Conservation (phyloP, 2,797 vertebrate genomes). For the Diplodus sargus region DNA sequence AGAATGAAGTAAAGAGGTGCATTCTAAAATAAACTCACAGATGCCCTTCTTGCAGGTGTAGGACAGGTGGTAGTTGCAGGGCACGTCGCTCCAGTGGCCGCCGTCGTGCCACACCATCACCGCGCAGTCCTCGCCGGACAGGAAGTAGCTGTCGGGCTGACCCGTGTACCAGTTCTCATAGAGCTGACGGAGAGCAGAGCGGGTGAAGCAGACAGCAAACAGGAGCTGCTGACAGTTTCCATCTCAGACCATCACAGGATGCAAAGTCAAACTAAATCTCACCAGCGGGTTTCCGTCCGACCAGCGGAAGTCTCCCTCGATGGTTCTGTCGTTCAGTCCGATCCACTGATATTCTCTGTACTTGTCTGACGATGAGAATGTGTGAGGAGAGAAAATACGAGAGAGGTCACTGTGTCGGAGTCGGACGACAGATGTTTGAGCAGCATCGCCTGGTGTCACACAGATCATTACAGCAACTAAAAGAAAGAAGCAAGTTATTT, state of each 20-base stretch:
- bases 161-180: conserved; percentile 94
- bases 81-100: conserved; percentile 95
- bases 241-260: too few species aligned
- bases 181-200: conserved; percentile 80
- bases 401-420: background rate
- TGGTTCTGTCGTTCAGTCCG: conserved; percentile 94
- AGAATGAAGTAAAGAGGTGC: fast-evolving
- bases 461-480: too few species aligned
- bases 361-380: conserved; percentile 79
- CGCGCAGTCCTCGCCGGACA: conserved; percentile 95
- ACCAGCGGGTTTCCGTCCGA: conserved; percentile 94
- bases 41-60: conserved; percentile 97
- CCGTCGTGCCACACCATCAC: conserved; percentile 94
- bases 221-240: too few species aligned
- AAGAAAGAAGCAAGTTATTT: too few species aligned
- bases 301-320: conserved; percentile 97
- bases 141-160: conserved; percentile 98
- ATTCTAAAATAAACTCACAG: conserved; percentile 82
- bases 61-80: conserved; percentile 96
- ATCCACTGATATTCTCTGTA: conserved; percentile 96
- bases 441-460: too few species aligned
- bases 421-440: too few species aligned
- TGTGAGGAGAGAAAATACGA: background rate
- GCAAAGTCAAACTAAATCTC: conserved; percentile 53
- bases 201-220: background rate